Evolutionary conservation across 2,113 vertebrate genomes (phyloP), one percentile per base, ranked within the genome.

Genomic region (Seriola aureovittata): DNA sequence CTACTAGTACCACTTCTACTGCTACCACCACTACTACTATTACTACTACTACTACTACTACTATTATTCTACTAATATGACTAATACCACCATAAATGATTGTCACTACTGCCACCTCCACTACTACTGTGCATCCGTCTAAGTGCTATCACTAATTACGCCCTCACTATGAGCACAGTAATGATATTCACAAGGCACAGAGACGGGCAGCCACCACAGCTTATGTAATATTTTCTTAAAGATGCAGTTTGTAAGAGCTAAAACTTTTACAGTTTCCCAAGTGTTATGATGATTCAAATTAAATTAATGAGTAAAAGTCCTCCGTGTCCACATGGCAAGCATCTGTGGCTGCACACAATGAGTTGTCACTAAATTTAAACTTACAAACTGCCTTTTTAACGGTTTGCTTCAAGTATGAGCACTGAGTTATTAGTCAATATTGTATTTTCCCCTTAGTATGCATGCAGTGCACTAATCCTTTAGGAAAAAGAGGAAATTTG

Each of bases 371-470:
- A 23, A 66, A 52, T 38, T 17, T 58, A 69, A 81, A 71, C 63
- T 70, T 87, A 87, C 82, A 86, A 89, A 93, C 93, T 90, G 90
- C 91, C 63, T 91, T 88, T 87, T 91, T 86, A 85, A 85, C 14
- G 1, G n/a, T 75, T 78, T 80, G 57, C 59, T 83, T 58, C n/a
- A 42, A 63, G 73, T 69, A 36, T 72, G 42, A 87, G 74, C 81
- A 89, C 52, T 8, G n/a, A 58, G 57, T n/a, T 1, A 42, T 60
- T 29, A 44, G 48, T 60, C 25, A 23, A 17, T 9, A 50, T 63
- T 55, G 1, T 67, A n/a, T 44, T 67, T 62, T 44, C 46, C 69
- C 11, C 1, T 52, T 54, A 81, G 36, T 65, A 62, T 90, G 90
- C 92, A 92, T 92, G 92, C 52, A 78, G 70, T 68, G 36, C 80